Percentiles rank a stretch among this genome's conserved stretches.
Evolutionary conservation across 2,888 invertebrate species (phyloP).

Genomic region (Coronaproctus castanopsis): DNA sequence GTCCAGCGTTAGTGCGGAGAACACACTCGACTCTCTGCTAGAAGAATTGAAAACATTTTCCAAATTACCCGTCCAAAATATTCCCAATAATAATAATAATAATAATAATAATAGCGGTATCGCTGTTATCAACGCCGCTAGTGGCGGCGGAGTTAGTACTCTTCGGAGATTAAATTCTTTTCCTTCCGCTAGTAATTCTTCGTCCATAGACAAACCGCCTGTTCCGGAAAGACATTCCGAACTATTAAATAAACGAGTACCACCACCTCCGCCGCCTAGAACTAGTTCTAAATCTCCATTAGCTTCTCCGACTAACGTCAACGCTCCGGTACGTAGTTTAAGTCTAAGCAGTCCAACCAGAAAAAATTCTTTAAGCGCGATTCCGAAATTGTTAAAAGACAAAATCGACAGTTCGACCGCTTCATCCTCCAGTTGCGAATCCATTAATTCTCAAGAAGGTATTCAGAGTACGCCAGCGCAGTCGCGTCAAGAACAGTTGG

Average conservation of each 20-base stretch:
- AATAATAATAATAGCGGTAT: constrained; percentile 18
- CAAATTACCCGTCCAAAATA: constrained; percentile 19
- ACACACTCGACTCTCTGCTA: constrained; percentile 92
- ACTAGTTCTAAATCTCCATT: constrained; percentile 73
- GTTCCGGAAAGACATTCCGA: constrained; percentile 64
- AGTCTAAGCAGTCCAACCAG: constrained; percentile 16
- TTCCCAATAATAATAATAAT: too few relatives aligned
- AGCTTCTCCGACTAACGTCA: constrained; percentile 53
- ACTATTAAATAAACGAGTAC: constrained; percentile 51
- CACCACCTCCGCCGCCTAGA: constrained; percentile 81
- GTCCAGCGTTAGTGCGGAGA: constrained; percentile 47
- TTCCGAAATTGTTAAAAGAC: constrained; percentile 24
- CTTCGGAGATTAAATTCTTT: constrained; percentile 61
- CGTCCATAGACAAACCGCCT: constrained; percentile 54
- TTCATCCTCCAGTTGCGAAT: constrained; percentile 52
- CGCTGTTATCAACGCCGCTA: constrained; percentile 2
- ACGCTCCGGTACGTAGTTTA: constrained; percentile 25
- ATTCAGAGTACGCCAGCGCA: constrained; percentile 28
- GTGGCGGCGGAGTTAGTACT: constrained; percentile 21
- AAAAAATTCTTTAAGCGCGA: constrained; percentile 17
- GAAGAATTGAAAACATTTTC: constrained; percentile 80
- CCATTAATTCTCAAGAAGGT: constrained; percentile 51
- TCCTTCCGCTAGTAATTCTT: too few relatives aligned
- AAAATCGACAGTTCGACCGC: constrained; percentile 29
- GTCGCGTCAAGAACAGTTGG: constrained; percentile 50